These are phyloP conservation scores for Mesoclemmys tuberculata DNA, from an alignment of 2,113 vertebrate species.

Conservation along the genomic window DNA sequence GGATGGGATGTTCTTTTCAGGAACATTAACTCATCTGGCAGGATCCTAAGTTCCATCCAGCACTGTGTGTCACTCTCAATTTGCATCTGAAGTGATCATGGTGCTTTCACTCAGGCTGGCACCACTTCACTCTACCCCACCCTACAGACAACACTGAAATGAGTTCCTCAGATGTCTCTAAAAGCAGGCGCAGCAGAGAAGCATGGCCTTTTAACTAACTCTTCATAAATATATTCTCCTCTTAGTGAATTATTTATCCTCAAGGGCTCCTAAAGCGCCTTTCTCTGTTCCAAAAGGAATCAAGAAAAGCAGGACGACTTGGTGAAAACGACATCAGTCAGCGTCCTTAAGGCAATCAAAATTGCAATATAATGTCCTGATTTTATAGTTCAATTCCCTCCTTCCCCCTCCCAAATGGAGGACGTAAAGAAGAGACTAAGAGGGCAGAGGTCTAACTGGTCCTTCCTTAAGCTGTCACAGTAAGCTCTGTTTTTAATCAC, in stretches of 20 bases:
- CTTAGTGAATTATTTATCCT: constrained; percentile 49
- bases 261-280: constrained; percentile 10
- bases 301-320: constrained; percentile 1
- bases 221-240: constrained; percentile 51
- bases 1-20: constrained; percentile 38
- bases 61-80: background rate
- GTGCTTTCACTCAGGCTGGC: background rate
- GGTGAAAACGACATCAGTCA: background rate
- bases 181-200: constrained; percentile 53
- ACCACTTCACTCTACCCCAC: constrained; percentile 38
- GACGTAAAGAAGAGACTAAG: background rate
- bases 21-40: constrained; percentile 16
- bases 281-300: constrained; percentile 24
- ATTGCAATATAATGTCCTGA: constrained; percentile 28
- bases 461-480: background rate
- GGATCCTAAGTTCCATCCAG: background rate
- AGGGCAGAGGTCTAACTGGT: background rate
- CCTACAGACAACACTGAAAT: constrained; percentile 27
- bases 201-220: constrained; percentile 40
- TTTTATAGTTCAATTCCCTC: constrained; percentile 16
- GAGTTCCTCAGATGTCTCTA: constrained; percentile 41
- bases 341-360: background rate
- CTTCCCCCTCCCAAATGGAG: background rate
- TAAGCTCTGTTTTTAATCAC: background rate
- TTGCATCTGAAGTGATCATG: background rate